These are phyloP conservation scores for Drosophila aldrichi DNA, from an alignment of 2,888 invertebrate genomes.

Conservation along the genomic window DNA sequence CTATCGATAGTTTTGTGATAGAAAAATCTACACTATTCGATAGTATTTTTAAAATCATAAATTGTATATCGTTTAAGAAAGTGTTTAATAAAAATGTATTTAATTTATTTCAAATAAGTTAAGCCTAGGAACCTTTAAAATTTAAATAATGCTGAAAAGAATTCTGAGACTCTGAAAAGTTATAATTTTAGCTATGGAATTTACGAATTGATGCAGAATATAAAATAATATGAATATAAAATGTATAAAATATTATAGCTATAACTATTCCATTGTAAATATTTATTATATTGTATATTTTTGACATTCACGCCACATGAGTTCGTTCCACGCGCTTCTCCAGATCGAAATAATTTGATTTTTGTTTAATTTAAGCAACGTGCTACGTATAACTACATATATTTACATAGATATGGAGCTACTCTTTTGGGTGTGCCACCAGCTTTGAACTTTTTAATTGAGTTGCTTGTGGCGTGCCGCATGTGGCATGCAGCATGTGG, in stretches of 20 bases:
- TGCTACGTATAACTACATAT: neutral
- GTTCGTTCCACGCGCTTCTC: too few relatives aligned
- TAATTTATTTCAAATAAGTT: too few relatives aligned
- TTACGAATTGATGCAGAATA: too few relatives aligned
- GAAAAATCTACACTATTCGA: neutral
- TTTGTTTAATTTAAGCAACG: neutral
- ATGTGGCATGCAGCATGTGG: neutral
- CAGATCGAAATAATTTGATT: neutral
- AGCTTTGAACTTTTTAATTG: conserved; percentile 39
- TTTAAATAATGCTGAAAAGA: neutral
- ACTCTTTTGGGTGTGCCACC: neutral
- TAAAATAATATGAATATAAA: neutral
- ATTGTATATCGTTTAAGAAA: neutral
- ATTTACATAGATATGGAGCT: neutral
- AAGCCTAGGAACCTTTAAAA: neutral
- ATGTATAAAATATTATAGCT: too few relatives aligned
- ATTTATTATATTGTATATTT: too few relatives aligned
- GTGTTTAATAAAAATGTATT: neutral
- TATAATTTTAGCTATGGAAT: neutral
- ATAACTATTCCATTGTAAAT: too few relatives aligned
- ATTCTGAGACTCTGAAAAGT: neutral
- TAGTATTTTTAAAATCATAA: neutral
- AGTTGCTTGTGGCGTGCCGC: conserved; percentile 29
- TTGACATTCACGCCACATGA: too few relatives aligned
- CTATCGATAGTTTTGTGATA: neutral